Percentiles rank a stretch among this genome's conserved stretches.
Evolutionary conservation across 2,113 vertebrate species (phyloP).

Genomic region (Neopipo cinnamomea): DNA sequence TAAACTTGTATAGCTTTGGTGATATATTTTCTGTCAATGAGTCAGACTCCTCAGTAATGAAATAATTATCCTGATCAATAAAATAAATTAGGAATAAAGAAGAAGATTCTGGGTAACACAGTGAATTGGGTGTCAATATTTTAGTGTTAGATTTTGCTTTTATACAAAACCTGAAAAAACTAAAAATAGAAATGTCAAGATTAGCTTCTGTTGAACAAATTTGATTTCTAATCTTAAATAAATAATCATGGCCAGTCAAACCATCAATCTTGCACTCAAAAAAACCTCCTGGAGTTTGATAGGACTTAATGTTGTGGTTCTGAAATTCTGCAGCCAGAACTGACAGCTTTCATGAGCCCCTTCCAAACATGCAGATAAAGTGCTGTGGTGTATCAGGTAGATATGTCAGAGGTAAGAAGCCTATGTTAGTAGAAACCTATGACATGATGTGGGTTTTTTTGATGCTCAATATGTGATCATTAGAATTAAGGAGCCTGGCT

Average conservation of each 20-base stretch:
- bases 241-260: neutral
- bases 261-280: neutral
- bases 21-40: constrained; percentile 36
- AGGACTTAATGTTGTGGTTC: neutral
- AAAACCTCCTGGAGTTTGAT: neutral
- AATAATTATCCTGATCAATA: constrained; percentile 52
- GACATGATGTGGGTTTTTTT: no score
- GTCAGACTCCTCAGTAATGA: neutral
- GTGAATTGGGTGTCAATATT: neutral
- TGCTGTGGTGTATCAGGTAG: neutral
- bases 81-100: neutral
- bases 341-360: neutral
- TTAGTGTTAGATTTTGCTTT: neutral
- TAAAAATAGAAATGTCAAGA: neutral
- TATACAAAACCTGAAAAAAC: neutral
- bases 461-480: no score
- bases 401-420: neutral
- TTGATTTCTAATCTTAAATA: neutral
- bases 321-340: neutral
- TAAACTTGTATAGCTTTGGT: constrained; percentile 31
- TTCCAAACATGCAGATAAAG: neutral
- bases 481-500: neutral
- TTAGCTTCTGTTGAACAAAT: neutral
- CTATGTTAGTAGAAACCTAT: neutral
- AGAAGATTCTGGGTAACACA: neutral